These are phyloP conservation scores for Rotaria sp. DNA, from an alignment of 2,888 invertebrate genomes.

Conservation along the genomic window DNA sequence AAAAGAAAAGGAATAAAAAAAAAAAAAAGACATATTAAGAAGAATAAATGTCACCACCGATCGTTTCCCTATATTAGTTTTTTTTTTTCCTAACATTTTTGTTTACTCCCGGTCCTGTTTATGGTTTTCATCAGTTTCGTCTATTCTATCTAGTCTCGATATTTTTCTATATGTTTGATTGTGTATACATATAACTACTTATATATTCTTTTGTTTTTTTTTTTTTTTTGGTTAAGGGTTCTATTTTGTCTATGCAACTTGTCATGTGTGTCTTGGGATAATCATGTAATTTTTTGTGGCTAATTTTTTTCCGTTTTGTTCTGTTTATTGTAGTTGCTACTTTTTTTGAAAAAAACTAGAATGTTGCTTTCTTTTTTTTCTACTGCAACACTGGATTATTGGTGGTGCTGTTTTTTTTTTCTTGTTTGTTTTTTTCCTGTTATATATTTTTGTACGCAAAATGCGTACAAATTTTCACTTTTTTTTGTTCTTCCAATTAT, in stretches of 20 bases:
- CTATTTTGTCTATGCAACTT: constrained; percentile 6
- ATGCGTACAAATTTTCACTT: constrained; percentile 1
- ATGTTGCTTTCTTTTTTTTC: neutral
- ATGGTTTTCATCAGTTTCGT: constrained; percentile 15
- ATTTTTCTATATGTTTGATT: constrained; percentile 3
- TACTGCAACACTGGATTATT: neutral
- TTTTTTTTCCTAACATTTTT: neutral
- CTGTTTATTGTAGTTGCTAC: constrained; percentile 17
- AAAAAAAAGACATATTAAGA: neutral
- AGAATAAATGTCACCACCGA: neutral
- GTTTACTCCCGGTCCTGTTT: constrained; percentile 12
- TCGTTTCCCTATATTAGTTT: neutral
- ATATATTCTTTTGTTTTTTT: neutral
- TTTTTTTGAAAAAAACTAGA: neutral
- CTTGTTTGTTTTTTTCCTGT: neutral
- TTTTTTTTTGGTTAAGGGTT: neutral
- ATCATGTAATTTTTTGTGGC: constrained; percentile 4
- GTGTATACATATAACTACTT: neutral
- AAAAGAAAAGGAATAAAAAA: neutral
- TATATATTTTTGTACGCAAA: constrained; percentile 2
- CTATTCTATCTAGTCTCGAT: constrained; percentile 22
- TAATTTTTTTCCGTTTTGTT: neutral
- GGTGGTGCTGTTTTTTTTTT: neutral
- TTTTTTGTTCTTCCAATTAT: neutral
- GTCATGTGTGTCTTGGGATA: neutral